Evolutionary conservation across 2,888 invertebrate species (phyloP).

Genomic region (Calliopum simillimum): DNA sequence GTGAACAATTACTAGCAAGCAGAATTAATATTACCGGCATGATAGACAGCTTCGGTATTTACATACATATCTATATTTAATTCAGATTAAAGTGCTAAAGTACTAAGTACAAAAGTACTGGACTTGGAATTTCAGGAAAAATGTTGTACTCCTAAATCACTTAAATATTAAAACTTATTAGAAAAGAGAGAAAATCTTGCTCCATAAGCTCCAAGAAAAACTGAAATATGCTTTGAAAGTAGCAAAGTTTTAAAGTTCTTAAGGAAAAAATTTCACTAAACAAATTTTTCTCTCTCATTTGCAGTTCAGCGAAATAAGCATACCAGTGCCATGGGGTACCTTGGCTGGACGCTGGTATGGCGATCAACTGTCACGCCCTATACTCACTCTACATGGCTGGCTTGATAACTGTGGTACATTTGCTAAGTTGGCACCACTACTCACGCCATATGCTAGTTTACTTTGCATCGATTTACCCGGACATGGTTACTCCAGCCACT

Average conservation of each 20-base stretch:
- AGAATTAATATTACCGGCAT: too few relatives aligned
- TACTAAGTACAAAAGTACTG: too few relatives aligned
- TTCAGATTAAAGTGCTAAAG: too few relatives aligned
- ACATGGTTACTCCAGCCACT: constrained; percentile 77
- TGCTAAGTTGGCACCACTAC: constrained; percentile 74
- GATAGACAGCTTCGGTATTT: too few relatives aligned
- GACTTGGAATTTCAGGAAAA: too few relatives aligned
- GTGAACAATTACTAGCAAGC: too few relatives aligned
- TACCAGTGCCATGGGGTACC: constrained; percentile 78
- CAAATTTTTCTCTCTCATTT: constrained; percentile 17
- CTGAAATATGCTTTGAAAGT: not conserved
- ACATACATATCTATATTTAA: too few relatives aligned
- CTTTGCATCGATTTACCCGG: constrained; percentile 79
- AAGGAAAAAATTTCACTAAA: not conserved
- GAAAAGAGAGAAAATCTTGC: too few relatives aligned
- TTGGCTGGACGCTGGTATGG: constrained; percentile 80
- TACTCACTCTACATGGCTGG: constrained; percentile 82
- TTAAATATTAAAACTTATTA: too few relatives aligned
- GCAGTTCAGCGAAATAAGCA: constrained; percentile 73
- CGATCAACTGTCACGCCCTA: constrained; percentile 72
- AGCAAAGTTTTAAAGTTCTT: not conserved
- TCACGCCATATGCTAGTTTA: constrained; percentile 69
- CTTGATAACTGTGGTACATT: constrained; percentile 83
- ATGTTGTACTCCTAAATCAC: too few relatives aligned
- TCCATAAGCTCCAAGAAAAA: too few relatives aligned